A percentile compares a stretch with the other conserved stretches of the same genome.
Evolutionary conservation across 2,888 invertebrate species (phyloP).

Genomic region (Drosophila subsilvestris): DNA sequence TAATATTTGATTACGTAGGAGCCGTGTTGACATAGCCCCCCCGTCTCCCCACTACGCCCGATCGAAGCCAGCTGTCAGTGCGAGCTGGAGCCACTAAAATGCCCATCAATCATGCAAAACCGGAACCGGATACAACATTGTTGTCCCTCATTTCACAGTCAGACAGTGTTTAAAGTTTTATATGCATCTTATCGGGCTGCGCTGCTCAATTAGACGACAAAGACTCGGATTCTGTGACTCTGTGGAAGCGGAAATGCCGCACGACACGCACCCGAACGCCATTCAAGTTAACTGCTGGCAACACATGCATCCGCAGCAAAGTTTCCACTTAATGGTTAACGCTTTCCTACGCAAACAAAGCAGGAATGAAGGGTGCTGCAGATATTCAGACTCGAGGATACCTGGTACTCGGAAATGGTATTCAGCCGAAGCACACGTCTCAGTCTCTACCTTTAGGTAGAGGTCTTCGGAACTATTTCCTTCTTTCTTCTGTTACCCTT

Average conservation of each 20-base stretch:
- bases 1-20: conserved; percentile 46
- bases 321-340: conserved; percentile 47
- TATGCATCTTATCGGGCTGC: conserved; percentile 17
- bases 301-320: conserved; percentile 47
- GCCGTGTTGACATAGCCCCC: conserved; percentile 27
- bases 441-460: background rate
- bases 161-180: conserved; percentile 33
- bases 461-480: background rate
- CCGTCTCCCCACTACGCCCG: conserved; percentile 13
- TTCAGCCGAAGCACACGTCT: too few relatives aligned
- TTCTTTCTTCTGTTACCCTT: background rate
- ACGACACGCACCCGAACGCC: conserved; percentile 34
- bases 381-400: background rate
- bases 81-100: conserved; percentile 17
- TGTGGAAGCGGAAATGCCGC: conserved; percentile 30
- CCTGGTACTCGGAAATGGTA: background rate
- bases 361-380: background rate
- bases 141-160: conserved; percentile 5
- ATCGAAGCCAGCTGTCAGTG: conserved; percentile 33
- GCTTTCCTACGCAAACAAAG: conserved; percentile 39
- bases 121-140: conserved; percentile 49
- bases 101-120: conserved; percentile 55
- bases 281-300: conserved; percentile 48
- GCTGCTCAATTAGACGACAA: conserved; percentile 31
- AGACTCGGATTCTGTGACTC: conserved; percentile 2